Evolutionary conservation across 2,888 invertebrate genomes (phyloP).

Genomic region (Philhelius pedissequus): DNA sequence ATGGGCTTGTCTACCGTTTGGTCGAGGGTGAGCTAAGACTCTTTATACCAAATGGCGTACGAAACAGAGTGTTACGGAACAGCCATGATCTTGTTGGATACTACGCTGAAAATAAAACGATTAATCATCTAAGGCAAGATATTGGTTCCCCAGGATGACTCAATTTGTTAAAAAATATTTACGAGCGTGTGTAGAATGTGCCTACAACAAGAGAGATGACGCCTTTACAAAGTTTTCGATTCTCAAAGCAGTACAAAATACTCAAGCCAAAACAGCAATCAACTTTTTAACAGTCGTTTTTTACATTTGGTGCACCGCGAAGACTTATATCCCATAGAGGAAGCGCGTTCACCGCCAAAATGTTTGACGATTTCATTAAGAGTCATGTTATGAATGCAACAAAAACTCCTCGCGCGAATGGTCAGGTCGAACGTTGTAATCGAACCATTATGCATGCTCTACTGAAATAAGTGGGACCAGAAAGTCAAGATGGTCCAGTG

Average conservation of each 20-base stretch:
- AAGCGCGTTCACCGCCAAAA: slow-evolving; percentile 18
- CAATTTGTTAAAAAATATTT: slow-evolving; percentile 35
- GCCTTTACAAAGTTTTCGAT: slow-evolving; percentile 7
- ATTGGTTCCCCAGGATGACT: slow-evolving; percentile 42
- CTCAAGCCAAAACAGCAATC: slow-evolving; percentile 11
- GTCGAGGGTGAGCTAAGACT: background rate
- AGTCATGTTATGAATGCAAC: background rate
- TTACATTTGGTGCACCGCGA: slow-evolving; percentile 15
- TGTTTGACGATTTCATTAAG: background rate
- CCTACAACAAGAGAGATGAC: slow-evolving; percentile 15
- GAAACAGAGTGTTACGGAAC: background rate
- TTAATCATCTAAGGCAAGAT: slow-evolving; percentile 16
- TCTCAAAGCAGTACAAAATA: background rate
- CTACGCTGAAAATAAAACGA: slow-evolving; percentile 30
- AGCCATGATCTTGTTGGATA: slow-evolving; percentile 38
- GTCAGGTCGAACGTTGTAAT: no score
- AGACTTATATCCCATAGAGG: slow-evolving; percentile 24
- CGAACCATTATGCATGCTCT: no score
- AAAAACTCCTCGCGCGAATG: slow-evolving; percentile 5
- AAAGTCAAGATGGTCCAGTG: no score
- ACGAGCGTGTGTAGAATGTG: slow-evolving; percentile 21
- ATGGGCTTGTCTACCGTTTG: background rate
- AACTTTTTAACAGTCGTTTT: background rate
- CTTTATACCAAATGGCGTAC: slow-evolving; percentile 14
- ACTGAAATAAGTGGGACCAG: no score